A percentile compares a stretch with the other conserved stretches of the same genome.
Evolutionary conservation across 2,888 invertebrate genomes (phyloP).

Genomic region (Pterostichus niger): DNA sequence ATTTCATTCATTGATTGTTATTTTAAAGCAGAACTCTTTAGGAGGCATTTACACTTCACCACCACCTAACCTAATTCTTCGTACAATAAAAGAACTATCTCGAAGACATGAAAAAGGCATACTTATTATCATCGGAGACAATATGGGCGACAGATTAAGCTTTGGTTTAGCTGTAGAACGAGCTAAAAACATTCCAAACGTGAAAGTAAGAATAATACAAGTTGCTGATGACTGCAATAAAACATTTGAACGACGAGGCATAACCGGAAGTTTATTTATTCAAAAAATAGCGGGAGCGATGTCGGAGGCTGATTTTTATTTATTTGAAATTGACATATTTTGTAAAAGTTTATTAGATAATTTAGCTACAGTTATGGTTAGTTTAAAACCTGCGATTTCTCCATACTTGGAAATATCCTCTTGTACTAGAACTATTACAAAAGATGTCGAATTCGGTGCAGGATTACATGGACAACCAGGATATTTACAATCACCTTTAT

Average conservation of each 20-base stretch:
- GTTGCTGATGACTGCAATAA: slow-evolving; percentile 86
- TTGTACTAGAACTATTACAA: slow-evolving; percentile 68
- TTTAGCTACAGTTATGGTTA: slow-evolving; percentile 86
- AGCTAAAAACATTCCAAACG: slow-evolving; percentile 80
- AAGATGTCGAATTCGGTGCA: slow-evolving; percentile 83
- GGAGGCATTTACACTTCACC: slow-evolving; percentile 73
- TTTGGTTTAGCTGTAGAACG: slow-evolving; percentile 90
- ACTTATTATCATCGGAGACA: slow-evolving; percentile 86
- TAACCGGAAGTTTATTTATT: slow-evolving; percentile 80
- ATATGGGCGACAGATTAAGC: slow-evolving; percentile 88
- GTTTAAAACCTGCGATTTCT: slow-evolving; percentile 83
- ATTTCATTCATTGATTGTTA: neutral
- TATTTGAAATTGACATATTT: slow-evolving; percentile 80
- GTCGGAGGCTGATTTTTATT: slow-evolving; percentile 81
- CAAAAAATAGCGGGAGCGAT: slow-evolving; percentile 87
- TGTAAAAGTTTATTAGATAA: slow-evolving; percentile 78
- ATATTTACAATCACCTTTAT: slow-evolving; percentile 77
- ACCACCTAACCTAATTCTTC: slow-evolving; percentile 72
- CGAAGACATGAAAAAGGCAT: slow-evolving; percentile 78
- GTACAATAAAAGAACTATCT: slow-evolving; percentile 74
- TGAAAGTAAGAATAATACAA: slow-evolving; percentile 79
- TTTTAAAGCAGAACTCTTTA: slow-evolving; percentile 64
- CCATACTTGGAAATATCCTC: slow-evolving; percentile 78
- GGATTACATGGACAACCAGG: slow-evolving; percentile 81
- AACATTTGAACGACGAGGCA: slow-evolving; percentile 74